Evolutionary conservation across 2,888 invertebrate species (phyloP).

Genomic region (Drosophila melanosoma): DNA sequence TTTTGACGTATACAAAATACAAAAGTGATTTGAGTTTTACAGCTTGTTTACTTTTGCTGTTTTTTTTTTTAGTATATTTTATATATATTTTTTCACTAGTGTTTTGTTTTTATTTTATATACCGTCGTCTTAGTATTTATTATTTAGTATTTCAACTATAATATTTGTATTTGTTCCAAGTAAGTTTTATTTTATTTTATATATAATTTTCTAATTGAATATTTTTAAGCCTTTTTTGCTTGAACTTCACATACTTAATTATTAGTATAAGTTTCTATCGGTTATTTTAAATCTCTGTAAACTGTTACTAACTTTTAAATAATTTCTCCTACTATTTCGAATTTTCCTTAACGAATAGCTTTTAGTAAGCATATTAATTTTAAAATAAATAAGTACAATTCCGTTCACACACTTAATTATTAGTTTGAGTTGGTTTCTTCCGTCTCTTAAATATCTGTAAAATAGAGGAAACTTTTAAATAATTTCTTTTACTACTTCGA

Average conservation of each 20-base stretch:
- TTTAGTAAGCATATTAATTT: background rate
- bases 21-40: background rate
- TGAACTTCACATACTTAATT: background rate
- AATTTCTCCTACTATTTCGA: too few relatives aligned
- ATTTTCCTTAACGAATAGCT: too few relatives aligned
- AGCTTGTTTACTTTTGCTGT: background rate
- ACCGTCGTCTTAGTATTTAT: background rate
- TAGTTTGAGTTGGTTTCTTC: background rate
- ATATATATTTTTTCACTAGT: background rate
- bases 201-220: background rate
- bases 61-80: too few relatives aligned
- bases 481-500: background rate
- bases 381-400: background rate
- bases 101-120: background rate
- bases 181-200: background rate
- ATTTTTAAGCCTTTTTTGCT: background rate
- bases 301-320: too few relatives aligned
- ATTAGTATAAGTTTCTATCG: too few relatives aligned
- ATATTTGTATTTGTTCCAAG: background rate
- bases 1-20: background rate
- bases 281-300: too few relatives aligned
- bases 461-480: background rate
- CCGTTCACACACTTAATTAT: background rate
- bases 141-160: background rate
- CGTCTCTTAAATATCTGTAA: background rate